Evolutionary conservation across 2,888 invertebrate genomes (phyloP), one percentile per base, ranked within the genome.

Genomic region (Pammene fasciana): DNA sequence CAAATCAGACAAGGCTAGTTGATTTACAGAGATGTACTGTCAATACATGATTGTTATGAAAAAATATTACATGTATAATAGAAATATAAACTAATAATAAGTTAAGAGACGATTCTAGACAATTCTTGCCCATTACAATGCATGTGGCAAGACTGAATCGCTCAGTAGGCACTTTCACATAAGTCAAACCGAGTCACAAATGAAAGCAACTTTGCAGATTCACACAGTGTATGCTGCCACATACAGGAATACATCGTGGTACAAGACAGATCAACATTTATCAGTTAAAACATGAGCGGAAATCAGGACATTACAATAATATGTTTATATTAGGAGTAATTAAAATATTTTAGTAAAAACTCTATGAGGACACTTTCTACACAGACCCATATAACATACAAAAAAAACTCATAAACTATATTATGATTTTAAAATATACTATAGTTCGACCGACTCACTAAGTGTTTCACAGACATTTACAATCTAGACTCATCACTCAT

Each of bases 311-410:
- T 55, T 65, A 78, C 74, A 79, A 80, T 76, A 78, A 78, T 84
- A 82, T 80, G 79, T 80, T 80, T 82, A 82, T 79, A 70, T 60
- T 70, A 79, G 76, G 82, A 86, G 86, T 87, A 88, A 88, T 90
- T 88, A 89, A 90, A 87, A 88, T 87, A 86, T 87, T 86, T 87
- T 83, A 89, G 85, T 86, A 87, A 86, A 88, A 88, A 89, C 86
- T 88, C 83, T 89, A 86, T 78, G 80, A 86, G 85, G 88, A 90
- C 85, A 87, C 82, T 85, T 82, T 86, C 87, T 87, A 88, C 86
- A 87, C 84, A 87, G 86, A 89, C 89, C 86, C 86, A 88, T 83
- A 83, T 86, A 87, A 89, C 89, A 88, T 86, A 90, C 85, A 89
- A 87, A 81, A 89, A 86, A 81, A 85, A 86, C 82, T 83, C 84